Percentiles rank a stretch among this genome's conserved stretches.
These are phyloP conservation scores for Blastobasis adustella DNA, from an alignment of 2,888 invertebrate species.

Conservation along the genomic window DNA sequence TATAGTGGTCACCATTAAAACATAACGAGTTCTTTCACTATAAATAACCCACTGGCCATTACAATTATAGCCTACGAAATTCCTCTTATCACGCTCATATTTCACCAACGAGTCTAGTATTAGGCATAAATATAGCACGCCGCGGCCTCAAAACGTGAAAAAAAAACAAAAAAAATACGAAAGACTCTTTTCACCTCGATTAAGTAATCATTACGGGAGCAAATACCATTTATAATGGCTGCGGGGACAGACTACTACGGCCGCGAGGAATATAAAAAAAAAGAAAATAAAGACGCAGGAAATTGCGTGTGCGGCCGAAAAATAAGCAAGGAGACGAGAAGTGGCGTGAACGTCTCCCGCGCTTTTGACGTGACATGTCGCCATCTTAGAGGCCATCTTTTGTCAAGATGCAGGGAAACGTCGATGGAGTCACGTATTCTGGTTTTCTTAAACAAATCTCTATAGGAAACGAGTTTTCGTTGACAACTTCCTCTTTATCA, in stretches of 20 bases:
- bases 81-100: slow-evolving; percentile 66
- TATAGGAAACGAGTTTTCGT: slow-evolving; percentile 29
- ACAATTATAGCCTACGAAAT: slow-evolving; percentile 66
- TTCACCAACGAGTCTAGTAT: slow-evolving; percentile 57
- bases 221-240: slow-evolving; percentile 51
- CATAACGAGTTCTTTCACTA: slow-evolving; percentile 58
- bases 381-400: slow-evolving; percentile 49
- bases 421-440: slow-evolving; percentile 58
- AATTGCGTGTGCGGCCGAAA: slow-evolving; percentile 55
- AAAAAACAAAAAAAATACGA: slow-evolving; percentile 25
- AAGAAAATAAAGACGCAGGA: slow-evolving; percentile 28
- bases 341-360: slow-evolving; percentile 33
- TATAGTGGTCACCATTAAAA: slow-evolving; percentile 69
- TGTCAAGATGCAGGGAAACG: slow-evolving; percentile 35
- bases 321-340: slow-evolving; percentile 27
- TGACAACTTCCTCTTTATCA: slow-evolving; percentile 17
- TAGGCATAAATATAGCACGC: slow-evolving; percentile 42
- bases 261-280: slow-evolving; percentile 38
- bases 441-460: slow-evolving; percentile 49
- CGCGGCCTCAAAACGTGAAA: slow-evolving; percentile 25
- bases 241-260: slow-evolving; percentile 22
- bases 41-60: slow-evolving; percentile 57
- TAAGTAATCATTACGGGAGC: slow-evolving; percentile 57
- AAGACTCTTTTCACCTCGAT: slow-evolving; percentile 54
- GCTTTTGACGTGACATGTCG: slow-evolving; percentile 48